Conservation (phyloP, 2,113 vertebrate species). For the Scomber colias region DNA sequence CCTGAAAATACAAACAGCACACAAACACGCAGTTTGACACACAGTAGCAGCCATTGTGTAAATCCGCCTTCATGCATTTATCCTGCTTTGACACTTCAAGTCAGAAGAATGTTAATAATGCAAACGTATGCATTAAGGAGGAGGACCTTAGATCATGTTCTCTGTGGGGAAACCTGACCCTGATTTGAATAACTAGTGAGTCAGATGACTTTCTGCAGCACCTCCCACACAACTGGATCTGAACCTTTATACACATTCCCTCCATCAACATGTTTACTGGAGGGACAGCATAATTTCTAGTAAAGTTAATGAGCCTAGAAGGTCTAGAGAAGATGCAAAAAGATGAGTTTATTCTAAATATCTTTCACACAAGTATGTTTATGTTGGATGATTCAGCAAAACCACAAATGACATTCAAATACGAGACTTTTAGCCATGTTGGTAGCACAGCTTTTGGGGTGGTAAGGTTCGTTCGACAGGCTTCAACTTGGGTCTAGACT, state of each 20-base stretch:
- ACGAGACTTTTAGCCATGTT: too few relatives aligned
- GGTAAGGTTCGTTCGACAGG: too few relatives aligned
- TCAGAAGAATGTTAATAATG: slow-evolving; percentile 34
- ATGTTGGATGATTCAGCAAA: too few relatives aligned
- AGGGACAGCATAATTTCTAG: not conserved
- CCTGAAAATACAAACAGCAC: slow-evolving; percentile 62
- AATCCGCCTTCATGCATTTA: slow-evolving; percentile 28
- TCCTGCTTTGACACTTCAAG: slow-evolving; percentile 40
- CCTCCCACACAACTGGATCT: slow-evolving; percentile 7
- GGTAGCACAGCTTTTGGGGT: too few relatives aligned
- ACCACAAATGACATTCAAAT: too few relatives aligned
- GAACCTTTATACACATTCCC: not conserved
- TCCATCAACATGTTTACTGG: slow-evolving; percentile 4
- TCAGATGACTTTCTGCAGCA: slow-evolving; percentile 5
- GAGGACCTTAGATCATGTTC: slow-evolving; percentile 3
- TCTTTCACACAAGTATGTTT: too few relatives aligned
- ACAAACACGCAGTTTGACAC: slow-evolving; percentile 37
- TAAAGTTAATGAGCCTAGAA: too few relatives aligned
- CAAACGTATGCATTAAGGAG: slow-evolving; percentile 4
- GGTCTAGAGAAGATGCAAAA: too few relatives aligned
- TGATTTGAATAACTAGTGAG: slow-evolving; percentile 19
- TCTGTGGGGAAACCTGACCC: slow-evolving; percentile 41
- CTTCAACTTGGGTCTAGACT: too few relatives aligned
- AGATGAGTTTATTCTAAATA: too few relatives aligned
- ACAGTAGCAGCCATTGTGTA: slow-evolving; percentile 61